phyloP scores from a whole-genome alignment of 1,140 invertebrate genomes.

The Parasteatoda tepidariorum region DNA sequence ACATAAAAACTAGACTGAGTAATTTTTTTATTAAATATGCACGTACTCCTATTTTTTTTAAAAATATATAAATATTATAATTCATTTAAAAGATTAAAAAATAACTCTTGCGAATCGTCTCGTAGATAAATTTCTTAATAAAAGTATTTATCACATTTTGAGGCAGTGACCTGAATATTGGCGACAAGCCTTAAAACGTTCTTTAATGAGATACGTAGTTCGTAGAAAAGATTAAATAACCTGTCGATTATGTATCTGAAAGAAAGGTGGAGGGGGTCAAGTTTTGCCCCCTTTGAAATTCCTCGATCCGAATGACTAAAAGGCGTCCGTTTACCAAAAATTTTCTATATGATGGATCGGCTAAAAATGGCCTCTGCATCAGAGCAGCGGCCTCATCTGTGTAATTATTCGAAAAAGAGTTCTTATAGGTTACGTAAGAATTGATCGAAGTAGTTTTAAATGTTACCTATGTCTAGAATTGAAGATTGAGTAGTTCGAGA shows the following conservation, averaged over 20 bases:
- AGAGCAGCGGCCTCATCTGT: constrained; percentile 44
- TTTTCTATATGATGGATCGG: constrained; percentile 49
- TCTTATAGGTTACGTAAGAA: constrained; percentile 34
- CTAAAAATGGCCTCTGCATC: constrained; percentile 31
- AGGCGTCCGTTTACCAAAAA: constrained; percentile 46
- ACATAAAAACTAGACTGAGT: too few species aligned
- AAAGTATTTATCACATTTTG: not conserved
- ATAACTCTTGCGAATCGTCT: too few species aligned
- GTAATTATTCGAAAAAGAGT: constrained; percentile 53
- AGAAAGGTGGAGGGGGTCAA: constrained; percentile 2
- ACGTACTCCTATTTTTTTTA: too few species aligned
- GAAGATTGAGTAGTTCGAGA: constrained; percentile 39
- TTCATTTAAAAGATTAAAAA: too few species aligned
- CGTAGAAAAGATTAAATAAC: constrained; percentile 34
- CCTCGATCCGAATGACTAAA: constrained; percentile 25
- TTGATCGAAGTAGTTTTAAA: constrained; percentile 44
- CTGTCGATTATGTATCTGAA: constrained; percentile 38
- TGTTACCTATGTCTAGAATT: constrained; percentile 44
- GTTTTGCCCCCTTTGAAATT: constrained; percentile 35
- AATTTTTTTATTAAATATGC: too few species aligned
- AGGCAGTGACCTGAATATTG: not conserved
- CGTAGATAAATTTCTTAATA: not conserved
- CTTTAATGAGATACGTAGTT: constrained; percentile 20
- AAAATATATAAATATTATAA: too few species aligned
- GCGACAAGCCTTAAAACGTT: not conserved